These are phyloP conservation scores for Malurus leucopterus DNA, from an alignment of 2,797 vertebrate species.

Conservation along the genomic window DNA sequence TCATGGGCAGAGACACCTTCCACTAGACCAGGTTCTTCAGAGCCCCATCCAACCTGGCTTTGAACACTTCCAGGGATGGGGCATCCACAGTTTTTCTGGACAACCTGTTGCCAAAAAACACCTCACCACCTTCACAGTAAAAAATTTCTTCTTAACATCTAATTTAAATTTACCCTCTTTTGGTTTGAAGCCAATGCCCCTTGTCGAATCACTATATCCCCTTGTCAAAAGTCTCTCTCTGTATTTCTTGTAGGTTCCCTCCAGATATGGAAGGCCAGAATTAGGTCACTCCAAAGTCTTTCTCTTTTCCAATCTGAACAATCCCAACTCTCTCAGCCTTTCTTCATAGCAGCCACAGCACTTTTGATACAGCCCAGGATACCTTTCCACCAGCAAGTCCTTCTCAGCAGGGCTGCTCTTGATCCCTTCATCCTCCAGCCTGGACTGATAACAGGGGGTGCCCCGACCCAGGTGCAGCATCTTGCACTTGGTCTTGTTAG, in stretches of 20 bases:
- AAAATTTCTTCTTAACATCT: neutral
- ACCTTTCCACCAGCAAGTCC: fast-evolving
- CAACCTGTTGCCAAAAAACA: neutral
- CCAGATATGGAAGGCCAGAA: neutral
- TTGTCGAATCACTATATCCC: neutral
- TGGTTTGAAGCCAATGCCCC: neutral
- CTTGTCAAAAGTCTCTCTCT: neutral
- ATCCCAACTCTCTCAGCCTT: neutral
- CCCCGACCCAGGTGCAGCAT: neutral
- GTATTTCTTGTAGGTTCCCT: neutral
- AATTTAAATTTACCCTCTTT: neutral
- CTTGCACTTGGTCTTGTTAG: neutral
- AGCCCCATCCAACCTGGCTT: neutral
- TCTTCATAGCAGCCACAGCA: neutral
- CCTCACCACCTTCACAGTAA: neutral
- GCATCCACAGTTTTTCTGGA: neutral
- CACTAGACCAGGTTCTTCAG: neutral
- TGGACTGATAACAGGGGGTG: fast-evolving
- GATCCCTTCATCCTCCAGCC: neutral
- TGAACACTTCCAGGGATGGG: neutral
- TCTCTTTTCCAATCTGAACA: neutral
- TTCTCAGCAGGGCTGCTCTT: neutral
- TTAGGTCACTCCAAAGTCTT: neutral
- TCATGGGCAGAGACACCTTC: no score
- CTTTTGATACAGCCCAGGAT: neutral